Percentiles rank a stretch among this genome's conserved stretches.
phyloP scores from a whole-genome alignment of 2,113 vertebrate genomes.

The Charadrius vociferus region DNA sequence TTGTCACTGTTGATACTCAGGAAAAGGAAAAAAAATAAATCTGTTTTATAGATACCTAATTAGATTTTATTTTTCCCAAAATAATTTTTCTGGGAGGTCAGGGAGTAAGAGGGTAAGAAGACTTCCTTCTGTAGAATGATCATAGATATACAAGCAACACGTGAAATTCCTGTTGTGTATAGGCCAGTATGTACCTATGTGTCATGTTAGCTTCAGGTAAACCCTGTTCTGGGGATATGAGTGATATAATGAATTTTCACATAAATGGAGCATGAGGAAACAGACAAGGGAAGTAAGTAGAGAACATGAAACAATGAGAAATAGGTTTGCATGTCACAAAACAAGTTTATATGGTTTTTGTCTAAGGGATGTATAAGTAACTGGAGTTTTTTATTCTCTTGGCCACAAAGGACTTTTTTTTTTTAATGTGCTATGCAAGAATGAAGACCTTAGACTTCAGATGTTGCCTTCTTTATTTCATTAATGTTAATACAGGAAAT shows the following conservation, averaged over 20 bases:
- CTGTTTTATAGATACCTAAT: background rate
- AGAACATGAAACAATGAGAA: background rate
- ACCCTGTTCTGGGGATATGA: background rate
- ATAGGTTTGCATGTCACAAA: background rate
- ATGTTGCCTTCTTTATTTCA: constrained; percentile 70
- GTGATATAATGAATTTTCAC: background rate
- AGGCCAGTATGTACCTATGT: background rate
- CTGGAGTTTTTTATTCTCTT: background rate
- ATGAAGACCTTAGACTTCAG: constrained; percentile 61
- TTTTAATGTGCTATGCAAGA: constrained; percentile 32
- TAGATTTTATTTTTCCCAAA: background rate
- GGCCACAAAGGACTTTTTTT: constrained; percentile 16
- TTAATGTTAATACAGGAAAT: constrained; percentile 71
- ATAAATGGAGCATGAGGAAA: background rate
- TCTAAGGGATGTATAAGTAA: background rate
- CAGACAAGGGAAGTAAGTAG: background rate
- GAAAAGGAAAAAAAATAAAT: background rate
- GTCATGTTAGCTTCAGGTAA: background rate
- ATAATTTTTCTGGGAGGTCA: background rate
- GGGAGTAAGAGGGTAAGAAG: background rate
- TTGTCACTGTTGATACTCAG: background rate
- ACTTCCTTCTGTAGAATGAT: background rate
- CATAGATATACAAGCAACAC: background rate
- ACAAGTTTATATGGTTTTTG: background rate
- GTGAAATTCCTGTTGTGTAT: background rate